Base-by-base conservation (phyloP, 2,888 invertebrate species). In the Ceramica pisi region DNA sequence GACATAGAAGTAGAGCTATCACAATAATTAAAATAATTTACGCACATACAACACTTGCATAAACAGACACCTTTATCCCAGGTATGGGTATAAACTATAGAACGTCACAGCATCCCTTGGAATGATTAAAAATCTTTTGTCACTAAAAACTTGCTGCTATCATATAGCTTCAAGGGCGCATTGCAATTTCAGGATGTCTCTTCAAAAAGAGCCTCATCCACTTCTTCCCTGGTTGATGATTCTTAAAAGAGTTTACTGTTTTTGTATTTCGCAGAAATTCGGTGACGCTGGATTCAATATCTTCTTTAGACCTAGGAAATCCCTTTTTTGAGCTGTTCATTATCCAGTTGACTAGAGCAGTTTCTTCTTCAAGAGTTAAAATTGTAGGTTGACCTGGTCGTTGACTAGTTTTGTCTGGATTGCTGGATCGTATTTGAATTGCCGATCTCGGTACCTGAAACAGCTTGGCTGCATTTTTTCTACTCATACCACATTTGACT, bases 181-280 rank as follows among this genome's bases (percentile, higher is more conserved):
- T 38, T 7, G 35, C 56, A 38, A 57, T 38, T 14, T 57, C 56
- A 57, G 21, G 21, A 57, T 57, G 56, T 8, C 56, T 57, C 21
- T 57, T 57, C 38, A 57, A 38, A 7, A 57, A 57, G 35, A 57
- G 56, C 14, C 21, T 38, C 56, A 38, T 38, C 56, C 38, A 57
- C n/a, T 57, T 57, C n/a, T 57, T 38, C 4, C 56, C 56, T 21
- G 56, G 56, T 38, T 57, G 35, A 14, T 21, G 7, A 14, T 38
- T 57, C 38, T 57, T 57, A 21, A 57, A 57, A 57, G 6, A 35
- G 7, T 57, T 57, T n/a, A 14, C 21, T 21, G 19, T 57, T 57
- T 38, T 38, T 6, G 21, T 21, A 14, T n/a, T n/a, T 14, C 56
- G 35, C 21, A 57, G 7, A 57, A 38, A 57, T 38, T 57, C 21